These are phyloP conservation scores for Lymantria dispar DNA, from an alignment of 2,888 invertebrate genomes.

Conservation along the genomic window DNA sequence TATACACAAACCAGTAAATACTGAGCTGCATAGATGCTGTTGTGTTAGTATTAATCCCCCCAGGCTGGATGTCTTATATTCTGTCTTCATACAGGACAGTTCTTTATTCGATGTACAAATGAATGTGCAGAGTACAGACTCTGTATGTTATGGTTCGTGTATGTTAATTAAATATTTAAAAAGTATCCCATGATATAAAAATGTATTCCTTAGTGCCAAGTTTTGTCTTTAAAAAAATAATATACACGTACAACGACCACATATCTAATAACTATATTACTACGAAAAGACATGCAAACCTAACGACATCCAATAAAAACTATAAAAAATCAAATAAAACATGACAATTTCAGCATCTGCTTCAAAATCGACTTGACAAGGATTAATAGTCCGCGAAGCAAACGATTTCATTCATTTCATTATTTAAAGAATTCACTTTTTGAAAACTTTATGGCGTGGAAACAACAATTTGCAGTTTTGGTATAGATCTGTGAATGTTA, in stretches of 20 bases:
- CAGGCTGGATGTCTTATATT: too few species aligned
- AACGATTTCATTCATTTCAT: constrained; percentile 49
- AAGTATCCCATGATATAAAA: too few species aligned
- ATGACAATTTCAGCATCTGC: constrained; percentile 49
- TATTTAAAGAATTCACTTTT: constrained; percentile 50
- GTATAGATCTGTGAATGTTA: constrained; percentile 35
- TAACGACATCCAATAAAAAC: constrained; percentile 23
- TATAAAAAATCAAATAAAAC: constrained; percentile 23
- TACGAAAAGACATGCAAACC: constrained; percentile 9
- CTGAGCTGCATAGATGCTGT: too few species aligned
- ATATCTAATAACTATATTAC: background rate
- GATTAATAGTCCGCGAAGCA: constrained; percentile 66
- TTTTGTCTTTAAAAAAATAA: background rate
- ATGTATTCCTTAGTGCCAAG: too few species aligned
- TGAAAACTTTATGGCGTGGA: constrained; percentile 75
- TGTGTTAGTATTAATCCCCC: too few species aligned
- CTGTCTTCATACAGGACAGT: too few species aligned
- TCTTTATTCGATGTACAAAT: too few species aligned
- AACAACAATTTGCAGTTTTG: constrained; percentile 77
- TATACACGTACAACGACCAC: too few species aligned
- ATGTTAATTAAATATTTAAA: too few species aligned
- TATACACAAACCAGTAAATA: too few species aligned
- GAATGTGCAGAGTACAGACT: too few species aligned
- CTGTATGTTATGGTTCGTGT: too few species aligned
- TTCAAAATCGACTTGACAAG: constrained; percentile 55